phyloP scores from a whole-genome alignment of 2,113 vertebrate genomes.

The Labeo rohita region DNA sequence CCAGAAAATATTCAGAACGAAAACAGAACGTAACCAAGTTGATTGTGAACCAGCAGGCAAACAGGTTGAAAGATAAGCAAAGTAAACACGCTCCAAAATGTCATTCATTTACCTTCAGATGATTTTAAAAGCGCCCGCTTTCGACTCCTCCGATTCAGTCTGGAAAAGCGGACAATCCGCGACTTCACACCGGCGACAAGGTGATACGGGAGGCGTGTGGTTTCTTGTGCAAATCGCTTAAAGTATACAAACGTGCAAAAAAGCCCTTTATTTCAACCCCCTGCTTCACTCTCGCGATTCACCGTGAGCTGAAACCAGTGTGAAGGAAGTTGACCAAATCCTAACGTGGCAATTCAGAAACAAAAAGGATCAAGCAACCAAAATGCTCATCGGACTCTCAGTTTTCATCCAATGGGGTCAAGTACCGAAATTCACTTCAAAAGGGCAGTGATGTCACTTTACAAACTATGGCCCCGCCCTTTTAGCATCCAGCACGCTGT shows the following conservation, averaged over 20 bases:
- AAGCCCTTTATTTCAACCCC: background rate
- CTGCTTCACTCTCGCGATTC: background rate
- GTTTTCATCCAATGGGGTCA: conserved; percentile 16
- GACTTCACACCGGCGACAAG: conserved; percentile 19
- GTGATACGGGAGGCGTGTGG: conserved; percentile 14
- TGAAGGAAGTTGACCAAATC: background rate
- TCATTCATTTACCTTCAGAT: conserved; percentile 14
- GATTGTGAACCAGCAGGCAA: background rate
- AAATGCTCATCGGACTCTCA: background rate
- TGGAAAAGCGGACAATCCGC: background rate
- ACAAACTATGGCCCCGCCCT: conserved; percentile 50
- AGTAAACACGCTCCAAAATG: conserved; percentile 7
- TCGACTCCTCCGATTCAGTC: background rate
- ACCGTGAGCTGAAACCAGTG: background rate
- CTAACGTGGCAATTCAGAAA: background rate
- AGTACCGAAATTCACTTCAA: background rate
- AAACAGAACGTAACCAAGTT: background rate
- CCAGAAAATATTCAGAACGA: background rate
- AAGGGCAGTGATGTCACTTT: conserved; percentile 32
- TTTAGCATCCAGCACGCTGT: background rate
- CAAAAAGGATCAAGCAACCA: background rate
- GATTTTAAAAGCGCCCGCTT: background rate
- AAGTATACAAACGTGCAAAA: background rate
- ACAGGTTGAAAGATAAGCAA: conserved; percentile 2
- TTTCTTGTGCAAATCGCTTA: conserved; percentile 4